These are phyloP conservation scores for Apocheima hispidaria DNA, from an alignment of 2,888 invertebrate genomes.

Conservation along the genomic window DNA sequence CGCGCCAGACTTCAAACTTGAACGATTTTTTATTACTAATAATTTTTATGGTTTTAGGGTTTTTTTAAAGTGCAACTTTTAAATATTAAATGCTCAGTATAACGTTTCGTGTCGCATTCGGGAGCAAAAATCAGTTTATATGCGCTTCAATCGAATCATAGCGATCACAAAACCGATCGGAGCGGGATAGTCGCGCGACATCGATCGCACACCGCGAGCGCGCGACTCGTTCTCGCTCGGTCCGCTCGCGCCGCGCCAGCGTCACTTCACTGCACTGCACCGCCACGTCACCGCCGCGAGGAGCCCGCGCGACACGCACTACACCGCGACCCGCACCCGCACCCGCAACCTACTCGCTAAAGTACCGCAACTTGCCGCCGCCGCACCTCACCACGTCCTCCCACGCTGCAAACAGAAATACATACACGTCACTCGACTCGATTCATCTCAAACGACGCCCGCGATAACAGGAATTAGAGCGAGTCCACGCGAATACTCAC, in stretches of 20 bases:
- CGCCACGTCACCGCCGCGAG: not conserved
- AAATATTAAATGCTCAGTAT: slow-evolving; percentile 65
- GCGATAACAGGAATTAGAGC: not conserved
- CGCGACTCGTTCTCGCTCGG: not conserved
- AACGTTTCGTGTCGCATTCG: slow-evolving; percentile 44
- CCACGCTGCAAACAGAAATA: slow-evolving; percentile 88
- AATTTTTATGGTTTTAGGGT: slow-evolving; percentile 52
- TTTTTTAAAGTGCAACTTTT: slow-evolving; percentile 58
- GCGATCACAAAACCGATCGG: slow-evolving; percentile 34
- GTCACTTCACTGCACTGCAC: not conserved
- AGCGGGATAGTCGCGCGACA: not conserved
- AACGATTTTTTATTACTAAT: slow-evolving; percentile 48
- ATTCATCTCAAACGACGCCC: not conserved
- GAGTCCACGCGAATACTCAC: slow-evolving; percentile 49
- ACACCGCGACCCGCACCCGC: slow-evolving; percentile 3
- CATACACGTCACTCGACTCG: not conserved
- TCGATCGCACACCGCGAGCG: not conserved
- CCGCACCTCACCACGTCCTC: slow-evolving; percentile 88
- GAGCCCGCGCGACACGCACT: not conserved
- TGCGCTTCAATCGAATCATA: slow-evolving; percentile 54
- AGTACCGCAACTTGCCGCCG: slow-evolving; percentile 79
- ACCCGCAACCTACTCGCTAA: slow-evolving; percentile 66
- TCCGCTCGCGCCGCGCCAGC: slow-evolving; percentile 7
- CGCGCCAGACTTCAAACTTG: slow-evolving; percentile 53
- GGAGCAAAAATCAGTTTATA: slow-evolving; percentile 52